phyloP scores from a whole-genome alignment of 1,140 invertebrate genomes.

The Macrobrachium nipponense region DNA sequence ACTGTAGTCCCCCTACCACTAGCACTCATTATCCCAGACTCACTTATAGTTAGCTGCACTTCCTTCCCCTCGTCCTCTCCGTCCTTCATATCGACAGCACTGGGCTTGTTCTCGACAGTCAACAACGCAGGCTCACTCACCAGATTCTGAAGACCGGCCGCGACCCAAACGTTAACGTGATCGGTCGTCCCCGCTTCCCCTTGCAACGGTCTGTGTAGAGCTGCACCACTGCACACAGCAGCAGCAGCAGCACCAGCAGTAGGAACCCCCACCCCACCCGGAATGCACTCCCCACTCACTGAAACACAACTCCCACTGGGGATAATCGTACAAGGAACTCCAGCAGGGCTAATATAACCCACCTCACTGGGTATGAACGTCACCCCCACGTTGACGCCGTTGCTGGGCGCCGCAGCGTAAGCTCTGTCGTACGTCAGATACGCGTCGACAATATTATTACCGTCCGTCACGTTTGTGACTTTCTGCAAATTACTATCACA shows the following conservation, averaged over 20 bases:
- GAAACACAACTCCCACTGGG: slow-evolving; percentile 32
- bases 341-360: slow-evolving; percentile 18
- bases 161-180: background rate
- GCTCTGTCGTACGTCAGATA: slow-evolving; percentile 29
- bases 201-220: slow-evolving; percentile 13
- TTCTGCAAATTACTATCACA: slow-evolving; percentile 8
- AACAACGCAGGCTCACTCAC: background rate
- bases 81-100: slow-evolving; percentile 27
- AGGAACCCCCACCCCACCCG: slow-evolving; percentile 29
- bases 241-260: too few species aligned
- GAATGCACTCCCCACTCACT: slow-evolving; percentile 40
- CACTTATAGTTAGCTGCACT: slow-evolving; percentile 78
- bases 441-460: slow-evolving; percentile 11
- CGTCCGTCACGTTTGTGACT: background rate
- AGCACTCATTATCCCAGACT: slow-evolving; percentile 77
- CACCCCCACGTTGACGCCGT: slow-evolving; percentile 40
- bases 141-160: background rate
- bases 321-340: slow-evolving; percentile 53
- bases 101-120: slow-evolving; percentile 3
- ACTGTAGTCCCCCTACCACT: slow-evolving; percentile 64
- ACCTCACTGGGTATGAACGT: slow-evolving; percentile 34
- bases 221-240: slow-evolving; percentile 15
- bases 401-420: slow-evolving; percentile 24
- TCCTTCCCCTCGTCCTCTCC: slow-evolving; percentile 72
- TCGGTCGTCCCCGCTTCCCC: slow-evolving; percentile 24